A percentile compares a stretch with the other conserved stretches of the same genome.
Conservation (phyloP, 53 echinoderm and acorn worm species). For the Astropecten irregularis region DNA sequence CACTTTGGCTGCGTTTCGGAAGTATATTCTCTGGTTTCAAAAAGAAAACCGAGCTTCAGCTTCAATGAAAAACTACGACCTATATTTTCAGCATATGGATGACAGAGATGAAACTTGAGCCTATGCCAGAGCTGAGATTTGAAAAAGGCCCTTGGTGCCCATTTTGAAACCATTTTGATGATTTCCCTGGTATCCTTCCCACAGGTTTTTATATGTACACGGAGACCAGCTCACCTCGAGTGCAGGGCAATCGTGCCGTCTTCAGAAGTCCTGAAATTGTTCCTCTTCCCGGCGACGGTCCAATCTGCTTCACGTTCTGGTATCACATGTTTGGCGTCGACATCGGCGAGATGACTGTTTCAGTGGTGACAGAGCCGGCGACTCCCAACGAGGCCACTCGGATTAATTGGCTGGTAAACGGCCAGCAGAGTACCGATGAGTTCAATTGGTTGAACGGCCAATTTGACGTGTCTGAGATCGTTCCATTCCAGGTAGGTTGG, state of each 20-base stretch:
- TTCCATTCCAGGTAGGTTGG: constrained; percentile 45
- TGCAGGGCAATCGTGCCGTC: constrained; percentile 34
- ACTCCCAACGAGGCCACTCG: constrained; percentile 1
- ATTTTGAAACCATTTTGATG: too few species aligned
- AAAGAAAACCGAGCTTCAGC: too few species aligned
- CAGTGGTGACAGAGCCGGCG: constrained; percentile 48
- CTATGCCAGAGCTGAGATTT: too few species aligned
- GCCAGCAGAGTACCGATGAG: constrained; percentile 56
- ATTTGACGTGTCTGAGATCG: constrained; percentile 41
- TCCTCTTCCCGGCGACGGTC: constrained; percentile 2
- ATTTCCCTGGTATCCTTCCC: too few species aligned
- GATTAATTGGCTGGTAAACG: constrained; percentile 51
- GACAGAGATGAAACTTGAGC: too few species aligned
- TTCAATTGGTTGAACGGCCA: constrained; percentile 59
- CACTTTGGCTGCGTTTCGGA: too few species aligned
- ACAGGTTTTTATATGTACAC: constrained; percentile 80
- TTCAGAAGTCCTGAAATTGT: constrained; percentile 52
- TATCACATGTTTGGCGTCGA: constrained; percentile 79
- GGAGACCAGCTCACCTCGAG: constrained; percentile 57
- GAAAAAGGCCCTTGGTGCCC: too few species aligned
- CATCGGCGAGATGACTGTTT: constrained; percentile 65
- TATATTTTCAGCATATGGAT: too few species aligned
- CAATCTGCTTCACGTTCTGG: constrained; percentile 73
- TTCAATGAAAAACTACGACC: too few species aligned
- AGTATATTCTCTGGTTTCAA: too few species aligned